These are phyloP conservation scores for Arge pagana DNA, from an alignment of 2,888 invertebrate genomes.

Conservation along the genomic window DNA sequence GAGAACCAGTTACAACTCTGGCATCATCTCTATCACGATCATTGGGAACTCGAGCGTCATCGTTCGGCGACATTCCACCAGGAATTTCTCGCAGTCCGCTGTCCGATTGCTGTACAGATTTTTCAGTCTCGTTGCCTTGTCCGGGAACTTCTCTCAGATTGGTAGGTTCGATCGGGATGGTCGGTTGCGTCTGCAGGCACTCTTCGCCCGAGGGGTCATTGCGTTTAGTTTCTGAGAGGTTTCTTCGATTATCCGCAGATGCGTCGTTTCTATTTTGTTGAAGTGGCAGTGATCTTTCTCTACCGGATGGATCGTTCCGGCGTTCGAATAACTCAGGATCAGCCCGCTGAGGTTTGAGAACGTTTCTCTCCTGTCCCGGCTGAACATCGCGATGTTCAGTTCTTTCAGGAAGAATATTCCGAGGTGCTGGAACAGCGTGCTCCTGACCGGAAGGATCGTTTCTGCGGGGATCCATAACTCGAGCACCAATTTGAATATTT, in stretches of 20 bases:
- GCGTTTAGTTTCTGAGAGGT: constrained; percentile 9
- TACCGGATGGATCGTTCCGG: constrained; percentile 53
- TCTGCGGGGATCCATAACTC: constrained; percentile 48
- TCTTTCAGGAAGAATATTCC: constrained; percentile 44
- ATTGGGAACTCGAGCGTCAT: constrained; percentile 40
- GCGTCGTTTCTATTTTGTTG: constrained; percentile 52
- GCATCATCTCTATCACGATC: constrained; percentile 45
- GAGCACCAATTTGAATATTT: constrained; percentile 40
- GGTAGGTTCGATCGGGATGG: constrained; percentile 40
- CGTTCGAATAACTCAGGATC: constrained; percentile 46
- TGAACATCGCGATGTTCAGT: constrained; percentile 45
- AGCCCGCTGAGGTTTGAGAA: constrained; percentile 35
- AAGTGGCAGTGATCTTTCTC: constrained; percentile 49
- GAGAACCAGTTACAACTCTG: constrained; percentile 53
- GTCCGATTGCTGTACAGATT: constrained; percentile 39
- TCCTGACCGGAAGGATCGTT: constrained; percentile 54
- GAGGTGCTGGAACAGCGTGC: constrained; percentile 29
- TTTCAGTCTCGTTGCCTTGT: constrained; percentile 45
- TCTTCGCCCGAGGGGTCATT: constrained; percentile 55
- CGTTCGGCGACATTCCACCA: constrained; percentile 51
- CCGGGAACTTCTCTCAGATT: constrained; percentile 50
- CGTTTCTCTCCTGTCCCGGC: constrained; percentile 44
- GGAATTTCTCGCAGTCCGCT: constrained; percentile 49
- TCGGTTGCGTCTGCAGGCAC: constrained; percentile 33
- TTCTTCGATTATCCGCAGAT: constrained; percentile 42